Evolutionary conservation across 2,113 vertebrate species (phyloP).

Genomic region (Neopipo cinnamomea): DNA sequence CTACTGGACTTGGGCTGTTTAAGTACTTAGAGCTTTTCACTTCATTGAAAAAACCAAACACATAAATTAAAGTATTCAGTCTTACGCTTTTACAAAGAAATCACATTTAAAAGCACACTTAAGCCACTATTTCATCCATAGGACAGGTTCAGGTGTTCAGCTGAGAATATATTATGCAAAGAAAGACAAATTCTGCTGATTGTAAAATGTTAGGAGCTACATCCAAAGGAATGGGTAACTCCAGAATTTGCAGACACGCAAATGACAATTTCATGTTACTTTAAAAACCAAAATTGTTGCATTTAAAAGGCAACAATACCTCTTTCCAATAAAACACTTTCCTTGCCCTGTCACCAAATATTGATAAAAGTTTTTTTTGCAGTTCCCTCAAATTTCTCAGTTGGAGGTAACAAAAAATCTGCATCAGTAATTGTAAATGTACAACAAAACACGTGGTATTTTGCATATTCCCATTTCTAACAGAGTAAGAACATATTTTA

Average conservation of each 20-base stretch:
- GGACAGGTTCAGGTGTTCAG: background rate
- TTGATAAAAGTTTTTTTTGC: background rate
- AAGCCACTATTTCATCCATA: background rate
- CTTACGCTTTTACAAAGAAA: background rate
- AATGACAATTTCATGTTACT: background rate
- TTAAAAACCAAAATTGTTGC: background rate
- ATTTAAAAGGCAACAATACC: background rate
- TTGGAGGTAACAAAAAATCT: background rate
- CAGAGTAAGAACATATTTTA: background rate
- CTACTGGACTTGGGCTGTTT: background rate
- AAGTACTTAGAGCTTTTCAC: background rate
- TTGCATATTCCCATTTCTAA: background rate
- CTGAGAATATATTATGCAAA: background rate
- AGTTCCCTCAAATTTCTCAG: background rate
- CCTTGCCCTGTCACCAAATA: background rate
- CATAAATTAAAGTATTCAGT: background rate
- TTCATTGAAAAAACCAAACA: background rate
- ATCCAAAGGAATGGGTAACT: background rate
- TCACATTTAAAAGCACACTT: background rate
- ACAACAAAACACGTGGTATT: background rate
- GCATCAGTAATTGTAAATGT: background rate
- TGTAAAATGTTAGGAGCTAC: background rate
- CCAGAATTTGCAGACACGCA: background rate
- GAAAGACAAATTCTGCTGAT: background rate
- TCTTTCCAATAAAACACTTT: background rate